Evolutionary conservation across 2,888 invertebrate species (phyloP), one percentile per base, ranked within the genome.

Genomic region (Pandemis cinnamomeana): DNA sequence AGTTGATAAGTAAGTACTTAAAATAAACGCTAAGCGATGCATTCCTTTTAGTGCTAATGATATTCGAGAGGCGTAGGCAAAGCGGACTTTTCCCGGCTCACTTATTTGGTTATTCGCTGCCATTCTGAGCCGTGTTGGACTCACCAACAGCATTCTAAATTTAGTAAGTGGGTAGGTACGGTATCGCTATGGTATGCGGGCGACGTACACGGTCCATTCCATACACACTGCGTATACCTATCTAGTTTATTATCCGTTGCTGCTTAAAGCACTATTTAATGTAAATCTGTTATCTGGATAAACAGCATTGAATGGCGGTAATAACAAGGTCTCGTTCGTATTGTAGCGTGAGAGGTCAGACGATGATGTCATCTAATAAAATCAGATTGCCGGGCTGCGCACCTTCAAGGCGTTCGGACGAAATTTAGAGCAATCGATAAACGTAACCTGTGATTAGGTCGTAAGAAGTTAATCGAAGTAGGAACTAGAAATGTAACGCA

Each of bases 91-190:
- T 77, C 76, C 72, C 75, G 61, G 67, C 72, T 46, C 51, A 55
- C 75, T 75, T 77, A 77, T 78, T 78, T 78, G 75, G 83, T 81
- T 79, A 78, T 79, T 81, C 84, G 77, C 80, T 85, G 80, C 82
- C 81, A 86, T 87, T 80, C 83, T 78, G 78, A 79, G 81, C 83
- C 55, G 15, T 46, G 42, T 68, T 48, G 83, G 80, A 84, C 81
- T 83, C 84, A 79, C 78, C 83, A 84, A 84, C 84, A 82, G 82
- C 82, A 78, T 74, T 85, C 89, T 90, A 90, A 89, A 89, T 88
- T 90, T 90, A 90, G 89, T 78, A 78, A 68, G 68, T 63, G 68
- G 60, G 44, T 15, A 72, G 58, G 68, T 55, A 58, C 53, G 61
- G 61, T 77, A 81, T 78, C 77, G 79, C 80, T 83, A 87, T 83